Base-by-base conservation (phyloP, 2,797 vertebrate species). In the Leptatherina wallacei region DNA sequence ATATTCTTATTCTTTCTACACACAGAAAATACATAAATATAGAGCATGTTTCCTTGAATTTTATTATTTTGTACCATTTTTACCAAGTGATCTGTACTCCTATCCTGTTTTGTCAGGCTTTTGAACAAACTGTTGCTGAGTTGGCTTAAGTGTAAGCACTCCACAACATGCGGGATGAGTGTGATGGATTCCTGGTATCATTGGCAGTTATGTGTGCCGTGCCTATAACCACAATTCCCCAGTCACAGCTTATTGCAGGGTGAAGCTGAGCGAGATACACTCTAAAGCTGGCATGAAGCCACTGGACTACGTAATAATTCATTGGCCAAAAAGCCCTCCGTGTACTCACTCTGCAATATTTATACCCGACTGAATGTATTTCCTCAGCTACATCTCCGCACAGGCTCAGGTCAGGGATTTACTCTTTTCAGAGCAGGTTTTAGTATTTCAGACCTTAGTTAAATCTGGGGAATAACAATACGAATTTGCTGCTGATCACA, bases 231-330 rank as follows among this genome's bases (percentile, higher is more conserved):
- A 58, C 78, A 79, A 91, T 86, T 91, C 87, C 90, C 91, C 78
- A 80, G 84, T 70, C 71, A 42, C 83, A 82, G 88, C 76, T 89
- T 85, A 88, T 60, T 73, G 88, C 78, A 71, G 78, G 78, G 78
- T 51, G 68, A 83, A 69, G 80, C 82, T 73, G 79, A 84, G 86
- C 65, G 22, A 87, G 87, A 89, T 83, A 79, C 85, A 81, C 89
- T 87, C 81, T 8, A 66, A 44, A 65, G 72, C 79, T 89, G 86
- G 89, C 82, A 73, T 6, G 51, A 78, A 89, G 88, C 90, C 85
- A 89, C 85, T 61, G 80, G 85, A 89, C 90, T 89, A 89, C 60
- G 79, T 85, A 90, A 93, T 94, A 93, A 92, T 93, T 92, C 80
- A 93, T 93, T 22, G 75, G 67, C 84, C 85, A 87, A 90, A 91